Evolutionary conservation across 2,797 vertebrate genomes (phyloP), one percentile per base, ranked within the genome.

Genomic region (Apogon hyalosoma): DNA sequence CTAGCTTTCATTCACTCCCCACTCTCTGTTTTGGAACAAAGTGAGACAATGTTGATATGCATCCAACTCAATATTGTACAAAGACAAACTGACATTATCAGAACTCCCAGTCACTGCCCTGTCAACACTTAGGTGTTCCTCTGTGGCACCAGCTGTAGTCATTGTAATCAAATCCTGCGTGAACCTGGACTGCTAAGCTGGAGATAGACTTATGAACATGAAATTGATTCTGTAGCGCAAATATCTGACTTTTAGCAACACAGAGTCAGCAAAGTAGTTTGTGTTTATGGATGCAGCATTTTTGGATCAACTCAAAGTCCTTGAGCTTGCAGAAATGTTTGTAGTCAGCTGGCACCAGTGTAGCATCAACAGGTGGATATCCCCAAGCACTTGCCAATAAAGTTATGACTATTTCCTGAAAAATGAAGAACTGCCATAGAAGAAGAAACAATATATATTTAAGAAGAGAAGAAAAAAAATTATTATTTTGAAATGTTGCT

Each of bases 281-380:
- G 59, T 52, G 58, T 68, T 70, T 76, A 77, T 78, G 52, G 61
- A 62, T 52, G 49, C 62, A 40, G 59, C 53, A 69, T 74, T 80
- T 53, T 63, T 60, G 65, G 71, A 82, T 73, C 68, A 69, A 78
- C 69, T 63, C 28, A 73, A 63, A 62, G 46, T 18, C 75, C 57
- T 63, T 57, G 72, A 63, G 55, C 41, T 62, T 65, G 65, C 58
- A 75, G 53, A 73, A 76, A 53, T 57, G 31, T 45, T 15, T 28
- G 28, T 68, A 43, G n/a, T 65, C 65, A 53, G 54, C 76, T 73
- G 65, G 63, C 64, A 67, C 36, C 6, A 10, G 24, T 19, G n/a
- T 21, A 6, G 12, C 15, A 55, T 28, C 12, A 67, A 71, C 65
- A 79, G 64, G 57, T 72, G 71, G 60, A 52, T 38, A 33, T 28